These are phyloP conservation scores for Echinops telfairi DNA, from an alignment of 2,113 vertebrate genomes.

Conservation along the genomic window DNA sequence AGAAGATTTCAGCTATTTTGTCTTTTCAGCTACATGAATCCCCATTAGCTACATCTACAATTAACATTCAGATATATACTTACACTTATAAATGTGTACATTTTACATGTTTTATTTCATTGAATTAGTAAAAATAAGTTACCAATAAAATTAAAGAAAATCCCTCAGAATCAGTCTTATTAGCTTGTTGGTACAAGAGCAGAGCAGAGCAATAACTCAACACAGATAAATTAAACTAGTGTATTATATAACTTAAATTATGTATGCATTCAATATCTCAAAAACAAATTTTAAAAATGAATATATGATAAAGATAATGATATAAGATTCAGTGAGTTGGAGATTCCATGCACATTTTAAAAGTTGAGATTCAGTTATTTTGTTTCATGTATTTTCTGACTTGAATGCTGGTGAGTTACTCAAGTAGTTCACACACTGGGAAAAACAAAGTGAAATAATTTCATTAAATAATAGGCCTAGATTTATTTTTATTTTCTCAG, in stretches of 20 bases:
- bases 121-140: neutral
- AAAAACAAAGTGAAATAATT: neutral
- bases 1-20: neutral
- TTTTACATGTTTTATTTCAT: neutral
- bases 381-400: neutral
- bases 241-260: neutral
- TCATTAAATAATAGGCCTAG: neutral
- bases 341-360: neutral
- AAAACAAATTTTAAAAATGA: neutral
- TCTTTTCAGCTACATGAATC: too few relatives aligned
- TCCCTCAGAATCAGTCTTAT: neutral
- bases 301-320: neutral
- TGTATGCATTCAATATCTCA: neutral
- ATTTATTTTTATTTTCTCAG: neutral
- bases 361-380: neutral
- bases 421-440: neutral
- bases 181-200: neutral
- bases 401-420: neutral
- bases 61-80: too few relatives aligned
- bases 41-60: too few relatives aligned
- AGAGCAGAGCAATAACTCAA: neutral
- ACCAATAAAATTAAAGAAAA: neutral
- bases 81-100: neutral
- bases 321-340: neutral
- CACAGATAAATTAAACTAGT: neutral